Conservation (phyloP, 2,888 invertebrate species). For the Ornithoptera priamus region DNA sequence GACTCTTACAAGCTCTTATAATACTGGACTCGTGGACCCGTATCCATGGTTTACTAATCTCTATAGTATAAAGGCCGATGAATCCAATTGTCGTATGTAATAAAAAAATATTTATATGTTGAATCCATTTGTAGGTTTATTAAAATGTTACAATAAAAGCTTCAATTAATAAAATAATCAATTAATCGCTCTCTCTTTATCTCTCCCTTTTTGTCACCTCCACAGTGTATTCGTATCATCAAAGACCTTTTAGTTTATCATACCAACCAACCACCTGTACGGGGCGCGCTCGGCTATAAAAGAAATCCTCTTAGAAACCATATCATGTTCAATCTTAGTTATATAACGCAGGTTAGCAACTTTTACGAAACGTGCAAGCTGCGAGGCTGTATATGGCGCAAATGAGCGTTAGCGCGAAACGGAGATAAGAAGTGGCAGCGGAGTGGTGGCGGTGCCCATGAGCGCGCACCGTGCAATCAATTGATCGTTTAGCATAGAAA, state of each 20-base stretch:
- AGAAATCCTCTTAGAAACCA: neutral
- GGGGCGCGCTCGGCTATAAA: neutral
- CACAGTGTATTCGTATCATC: neutral
- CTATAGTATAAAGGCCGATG: no score
- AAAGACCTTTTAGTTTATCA: neutral
- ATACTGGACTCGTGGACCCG: no score
- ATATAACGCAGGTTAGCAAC: conserved; percentile 3
- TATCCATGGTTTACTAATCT: no score
- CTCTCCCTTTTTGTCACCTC: no score
- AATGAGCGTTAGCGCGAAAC: conserved; percentile 66
- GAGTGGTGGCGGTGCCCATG: conserved; percentile 38
- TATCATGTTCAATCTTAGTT: conserved; percentile 4
- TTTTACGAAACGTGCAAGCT: conserved; percentile 28
- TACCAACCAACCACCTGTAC: neutral
- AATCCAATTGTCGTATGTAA: no score
- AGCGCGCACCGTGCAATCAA: conserved; percentile 46
- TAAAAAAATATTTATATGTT: no score
- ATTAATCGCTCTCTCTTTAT: no score
- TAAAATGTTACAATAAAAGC: no score
- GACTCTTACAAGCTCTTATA: no score
- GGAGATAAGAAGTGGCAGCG: conserved; percentile 56
- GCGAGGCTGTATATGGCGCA: conserved; percentile 44
- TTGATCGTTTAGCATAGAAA: conserved; percentile 28
- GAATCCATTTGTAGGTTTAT: no score
- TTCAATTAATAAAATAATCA: no score